Evolutionary conservation across 2,888 invertebrate genomes (phyloP).

Genomic region (Diadromus collaris): DNA sequence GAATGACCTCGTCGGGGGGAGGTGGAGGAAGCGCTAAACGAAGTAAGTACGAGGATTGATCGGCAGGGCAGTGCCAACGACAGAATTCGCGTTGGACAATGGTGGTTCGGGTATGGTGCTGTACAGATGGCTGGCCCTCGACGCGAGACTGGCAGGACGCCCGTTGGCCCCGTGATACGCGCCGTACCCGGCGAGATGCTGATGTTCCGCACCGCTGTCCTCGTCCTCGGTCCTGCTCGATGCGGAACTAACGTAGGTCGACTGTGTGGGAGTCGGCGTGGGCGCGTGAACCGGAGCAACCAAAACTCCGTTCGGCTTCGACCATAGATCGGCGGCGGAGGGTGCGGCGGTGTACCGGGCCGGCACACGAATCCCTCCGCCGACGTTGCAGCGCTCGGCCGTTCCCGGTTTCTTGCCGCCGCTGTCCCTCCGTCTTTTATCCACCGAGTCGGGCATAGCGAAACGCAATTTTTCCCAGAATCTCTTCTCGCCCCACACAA

Average conservation of each 20-base stretch:
- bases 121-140: constrained; percentile 78
- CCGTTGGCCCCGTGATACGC: constrained; percentile 72
- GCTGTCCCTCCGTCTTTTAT: constrained; percentile 65
- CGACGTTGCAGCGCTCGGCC: constrained; percentile 57
- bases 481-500: constrained; percentile 88
- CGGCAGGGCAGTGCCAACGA: constrained; percentile 67
- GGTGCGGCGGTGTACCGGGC: constrained; percentile 88
- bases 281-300: constrained; percentile 80
- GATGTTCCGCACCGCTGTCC: constrained; percentile 83
- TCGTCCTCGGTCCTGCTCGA: constrained; percentile 85
- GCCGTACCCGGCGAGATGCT: constrained; percentile 82
- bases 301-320: constrained; percentile 80
- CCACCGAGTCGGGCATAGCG: constrained; percentile 89
- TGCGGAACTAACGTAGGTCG: constrained; percentile 82
- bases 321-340: constrained; percentile 85
- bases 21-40: constrained; percentile 68
- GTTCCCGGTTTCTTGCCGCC: constrained; percentile 60
- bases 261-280: constrained; percentile 85
- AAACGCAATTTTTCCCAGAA: constrained; percentile 93
- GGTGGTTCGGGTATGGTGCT: constrained; percentile 79
- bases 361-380: constrained; percentile 82
- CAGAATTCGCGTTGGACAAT: constrained; percentile 68
- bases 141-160: constrained; percentile 76
- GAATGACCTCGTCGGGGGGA: constrained; percentile 30
- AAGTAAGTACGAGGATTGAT: constrained; percentile 79